These are phyloP conservation scores for Melinopterus prodromus DNA, from an alignment of 2,888 invertebrate genomes.

Conservation along the genomic window DNA sequence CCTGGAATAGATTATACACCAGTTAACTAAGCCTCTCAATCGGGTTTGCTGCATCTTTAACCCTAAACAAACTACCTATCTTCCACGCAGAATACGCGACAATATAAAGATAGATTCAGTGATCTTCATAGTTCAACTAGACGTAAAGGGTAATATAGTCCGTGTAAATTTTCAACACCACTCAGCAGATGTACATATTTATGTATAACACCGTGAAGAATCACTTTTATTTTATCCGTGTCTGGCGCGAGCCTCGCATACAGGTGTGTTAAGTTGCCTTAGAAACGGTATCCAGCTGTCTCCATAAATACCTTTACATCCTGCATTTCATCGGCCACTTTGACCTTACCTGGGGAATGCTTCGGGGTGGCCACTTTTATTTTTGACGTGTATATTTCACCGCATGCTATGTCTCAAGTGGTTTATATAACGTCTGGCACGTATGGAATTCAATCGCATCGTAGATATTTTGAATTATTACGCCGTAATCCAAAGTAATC, in stretches of 20 bases:
- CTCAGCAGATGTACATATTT: not conserved
- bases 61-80: too few species aligned
- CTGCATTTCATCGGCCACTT: not conserved
- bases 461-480: too few species aligned
- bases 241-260: not conserved
- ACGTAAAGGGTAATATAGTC: too few species aligned
- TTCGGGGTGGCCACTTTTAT: not conserved
- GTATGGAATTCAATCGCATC: too few species aligned
- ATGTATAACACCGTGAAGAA: not conserved
- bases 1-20: too few species aligned
- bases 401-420: not conserved
- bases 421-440: not conserved
- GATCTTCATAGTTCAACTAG: too few species aligned
- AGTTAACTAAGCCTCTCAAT: too few species aligned
- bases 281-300: not conserved
- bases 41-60: too few species aligned
- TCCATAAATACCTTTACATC: not conserved
- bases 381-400: not conserved
- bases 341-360: not conserved
- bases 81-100: too few species aligned
- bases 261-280: not conserved
- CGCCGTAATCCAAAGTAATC: too few species aligned
- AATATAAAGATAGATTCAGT: too few species aligned
- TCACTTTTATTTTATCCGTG: not conserved
- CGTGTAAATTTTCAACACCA: too few species aligned